Percentiles rank a stretch among this genome's conserved stretches.
These are phyloP conservation scores for Digitonthophagus gazella DNA, from an alignment of 2,888 invertebrate species.

Conservation along the genomic window DNA sequence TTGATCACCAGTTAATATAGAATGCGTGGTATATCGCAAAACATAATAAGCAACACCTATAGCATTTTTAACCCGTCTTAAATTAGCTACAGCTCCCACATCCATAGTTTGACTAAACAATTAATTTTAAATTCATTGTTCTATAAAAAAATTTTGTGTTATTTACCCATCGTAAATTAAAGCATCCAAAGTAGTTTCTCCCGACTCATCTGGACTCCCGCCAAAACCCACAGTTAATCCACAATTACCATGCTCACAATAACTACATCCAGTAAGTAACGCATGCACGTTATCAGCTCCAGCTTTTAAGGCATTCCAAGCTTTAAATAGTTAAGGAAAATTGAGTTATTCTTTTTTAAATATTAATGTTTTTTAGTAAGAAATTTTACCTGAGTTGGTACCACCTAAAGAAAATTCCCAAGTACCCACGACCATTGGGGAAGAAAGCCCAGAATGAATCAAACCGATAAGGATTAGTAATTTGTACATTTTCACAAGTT, in stretches of 20 bases:
- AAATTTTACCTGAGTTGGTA: conserved; percentile 58
- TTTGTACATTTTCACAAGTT: too few relatives aligned
- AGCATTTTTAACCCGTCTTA: conserved; percentile 79
- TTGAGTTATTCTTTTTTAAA: too few relatives aligned
- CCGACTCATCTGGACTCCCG: conserved; percentile 93
- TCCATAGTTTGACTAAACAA: conserved; percentile 68
- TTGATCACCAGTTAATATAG: conserved; percentile 82
- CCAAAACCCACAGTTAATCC: conserved; percentile 94
- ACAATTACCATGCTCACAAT: conserved; percentile 91
- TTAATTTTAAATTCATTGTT: too few relatives aligned
- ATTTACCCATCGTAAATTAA: conserved; percentile 96
- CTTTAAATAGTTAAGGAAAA: too few relatives aligned
- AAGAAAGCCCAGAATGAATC: too few relatives aligned
- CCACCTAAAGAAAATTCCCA: conserved; percentile 72
- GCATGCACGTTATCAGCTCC: conserved; percentile 71
- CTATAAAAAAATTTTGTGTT: too few relatives aligned
- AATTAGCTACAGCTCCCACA: conserved; percentile 82
- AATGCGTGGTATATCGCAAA: conserved; percentile 84
- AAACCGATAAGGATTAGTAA: too few relatives aligned
- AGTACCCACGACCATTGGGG: conserved; percentile 79
- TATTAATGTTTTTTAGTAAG: neutral
- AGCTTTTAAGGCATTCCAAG: conserved; percentile 68
- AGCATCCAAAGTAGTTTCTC: conserved; percentile 95
- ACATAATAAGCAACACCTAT: conserved; percentile 87
- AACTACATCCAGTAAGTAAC: conserved; percentile 78